A percentile compares a stretch with the other conserved stretches of the same genome.
phyloP scores from a whole-genome alignment of 2,888 invertebrate genomes.

The Diabrotica balteata region DNA sequence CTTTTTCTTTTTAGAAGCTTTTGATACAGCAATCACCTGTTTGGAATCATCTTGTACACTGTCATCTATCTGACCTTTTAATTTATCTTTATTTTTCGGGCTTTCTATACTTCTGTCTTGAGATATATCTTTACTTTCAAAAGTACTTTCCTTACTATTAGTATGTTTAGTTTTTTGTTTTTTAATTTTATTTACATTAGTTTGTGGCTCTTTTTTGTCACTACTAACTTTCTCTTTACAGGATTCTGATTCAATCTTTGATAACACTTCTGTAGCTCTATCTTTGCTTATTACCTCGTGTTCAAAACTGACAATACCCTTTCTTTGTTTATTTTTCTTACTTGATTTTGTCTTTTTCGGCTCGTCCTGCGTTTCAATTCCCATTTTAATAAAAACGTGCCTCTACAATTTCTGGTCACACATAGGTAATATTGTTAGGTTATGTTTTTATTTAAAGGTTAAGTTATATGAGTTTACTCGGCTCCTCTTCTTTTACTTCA shows the following conservation, averaged over 20 bases:
- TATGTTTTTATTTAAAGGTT: no score
- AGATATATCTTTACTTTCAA: not conserved
- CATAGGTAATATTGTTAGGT: no score
- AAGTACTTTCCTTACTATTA: not conserved
- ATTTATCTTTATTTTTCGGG: not conserved
- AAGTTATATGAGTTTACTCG: no score
- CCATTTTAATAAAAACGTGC: not conserved
- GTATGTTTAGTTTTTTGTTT: not conserved
- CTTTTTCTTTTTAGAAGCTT: not conserved
- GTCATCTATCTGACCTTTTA: not conserved
- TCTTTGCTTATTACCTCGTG: conserved; percentile 41
- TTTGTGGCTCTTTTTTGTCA: no score
- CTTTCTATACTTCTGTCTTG: not conserved
- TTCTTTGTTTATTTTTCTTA: conserved; percentile 20
- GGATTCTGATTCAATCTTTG: not conserved
- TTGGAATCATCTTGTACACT: not conserved
- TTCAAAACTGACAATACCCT: conserved; percentile 36
- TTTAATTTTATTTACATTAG: not conserved
- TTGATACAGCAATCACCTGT: not conserved
- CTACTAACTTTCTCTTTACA: no score
- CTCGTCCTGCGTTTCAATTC: not conserved
- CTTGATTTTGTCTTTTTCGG: no score
- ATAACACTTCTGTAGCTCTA: conserved; percentile 30
- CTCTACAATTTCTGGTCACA: no score
- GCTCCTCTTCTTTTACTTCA: no score